phyloP scores from a whole-genome alignment of 1,140 invertebrate genomes.

The Hyles euphorbiae region DNA sequence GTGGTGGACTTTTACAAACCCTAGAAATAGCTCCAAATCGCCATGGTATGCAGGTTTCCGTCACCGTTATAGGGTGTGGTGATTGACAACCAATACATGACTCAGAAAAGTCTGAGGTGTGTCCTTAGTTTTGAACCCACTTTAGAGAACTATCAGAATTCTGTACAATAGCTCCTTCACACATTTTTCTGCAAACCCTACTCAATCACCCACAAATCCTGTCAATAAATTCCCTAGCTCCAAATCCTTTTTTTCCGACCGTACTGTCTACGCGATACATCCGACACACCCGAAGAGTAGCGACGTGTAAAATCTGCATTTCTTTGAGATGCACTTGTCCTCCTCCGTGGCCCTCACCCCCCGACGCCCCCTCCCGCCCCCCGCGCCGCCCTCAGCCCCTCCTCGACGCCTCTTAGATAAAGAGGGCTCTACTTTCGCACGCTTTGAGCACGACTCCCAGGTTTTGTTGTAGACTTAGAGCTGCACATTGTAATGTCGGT shows the following conservation, averaged over 20 bases:
- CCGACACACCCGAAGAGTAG: slow-evolving; percentile 66
- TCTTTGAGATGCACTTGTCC: slow-evolving; percentile 74
- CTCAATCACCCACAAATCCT: no score
- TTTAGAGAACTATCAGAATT: no score
- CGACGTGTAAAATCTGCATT: slow-evolving; percentile 75
- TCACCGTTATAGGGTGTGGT: no score
- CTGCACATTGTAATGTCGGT: neutral
- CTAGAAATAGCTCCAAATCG: no score
- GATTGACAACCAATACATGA: no score
- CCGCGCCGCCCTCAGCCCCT: slow-evolving; percentile 12
- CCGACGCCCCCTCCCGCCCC: slow-evolving; percentile 10
- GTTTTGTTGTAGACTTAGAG: slow-evolving; percentile 42
- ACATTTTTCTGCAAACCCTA: no score
- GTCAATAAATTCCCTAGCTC: no score
- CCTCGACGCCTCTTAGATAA: slow-evolving; percentile 55
- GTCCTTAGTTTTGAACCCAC: no score
- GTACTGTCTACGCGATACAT: slow-evolving; percentile 53
- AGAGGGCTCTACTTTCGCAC: slow-evolving; percentile 65
- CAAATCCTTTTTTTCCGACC: slow-evolving; percentile 17
- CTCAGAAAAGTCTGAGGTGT: no score
- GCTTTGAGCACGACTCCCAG: slow-evolving; percentile 61
- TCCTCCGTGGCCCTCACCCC: slow-evolving; percentile 20
- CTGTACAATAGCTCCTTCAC: no score
- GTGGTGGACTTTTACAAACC: no score
- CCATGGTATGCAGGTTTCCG: no score